Conservation (phyloP, 2,888 invertebrate species). For the Diarsia dahlii region DNA sequence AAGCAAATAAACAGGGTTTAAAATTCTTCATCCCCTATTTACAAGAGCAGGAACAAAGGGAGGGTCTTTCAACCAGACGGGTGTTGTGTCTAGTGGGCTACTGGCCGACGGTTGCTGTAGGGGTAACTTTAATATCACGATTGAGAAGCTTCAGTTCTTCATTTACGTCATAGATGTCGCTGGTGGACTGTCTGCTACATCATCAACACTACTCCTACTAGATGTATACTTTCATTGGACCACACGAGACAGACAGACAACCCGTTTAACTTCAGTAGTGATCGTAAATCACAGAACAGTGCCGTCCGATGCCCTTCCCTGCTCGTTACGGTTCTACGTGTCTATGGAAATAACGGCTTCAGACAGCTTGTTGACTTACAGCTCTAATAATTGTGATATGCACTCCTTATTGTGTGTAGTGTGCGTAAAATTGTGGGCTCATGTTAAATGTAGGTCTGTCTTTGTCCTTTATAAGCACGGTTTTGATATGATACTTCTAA, state of each 20-base stretch:
- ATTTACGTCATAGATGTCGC: background rate
- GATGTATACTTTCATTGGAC: slow-evolving; percentile 43
- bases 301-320: slow-evolving; percentile 63
- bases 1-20: too few relatives aligned
- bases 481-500: background rate
- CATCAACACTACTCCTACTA: background rate
- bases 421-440: slow-evolving; percentile 44
- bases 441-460: background rate
- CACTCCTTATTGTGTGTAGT: slow-evolving; percentile 53
- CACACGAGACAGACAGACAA: slow-evolving; percentile 60
- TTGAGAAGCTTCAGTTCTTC: background rate
- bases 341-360: slow-evolving; percentile 76
- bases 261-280: slow-evolving; percentile 55
- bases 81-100: background rate
- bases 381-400: slow-evolving; percentile 70
- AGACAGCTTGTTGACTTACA: slow-evolving; percentile 69
- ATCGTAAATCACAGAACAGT: slow-evolving; percentile 67
- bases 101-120: background rate
- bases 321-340: slow-evolving; percentile 74
- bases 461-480: background rate
- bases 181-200: too few relatives aligned
- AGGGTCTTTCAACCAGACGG: background rate
- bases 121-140: too few relatives aligned
- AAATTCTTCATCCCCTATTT: background rate
- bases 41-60: background rate